A percentile compares a stretch with the other conserved stretches of the same genome.
Evolutionary conservation across 2,797 vertebrate genomes (phyloP).

Genomic region (Choloepus didactylus): DNA sequence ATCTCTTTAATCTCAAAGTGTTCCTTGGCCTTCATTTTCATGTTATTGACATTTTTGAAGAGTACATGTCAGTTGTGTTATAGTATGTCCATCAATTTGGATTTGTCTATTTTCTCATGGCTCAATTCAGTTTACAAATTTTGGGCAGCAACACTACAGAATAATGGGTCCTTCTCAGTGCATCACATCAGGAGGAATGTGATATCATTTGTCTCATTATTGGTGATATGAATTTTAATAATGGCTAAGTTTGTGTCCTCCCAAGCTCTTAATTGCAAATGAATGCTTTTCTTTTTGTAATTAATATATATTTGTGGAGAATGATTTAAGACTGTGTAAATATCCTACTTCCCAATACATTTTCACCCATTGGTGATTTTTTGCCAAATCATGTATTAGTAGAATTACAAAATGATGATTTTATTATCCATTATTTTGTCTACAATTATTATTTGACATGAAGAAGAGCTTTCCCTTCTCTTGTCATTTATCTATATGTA

Average conservation of each 20-base stretch:
- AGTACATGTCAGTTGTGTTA: neutral
- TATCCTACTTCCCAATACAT: neutral
- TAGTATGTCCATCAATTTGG: neutral
- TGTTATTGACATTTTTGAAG: neutral
- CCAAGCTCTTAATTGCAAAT: neutral
- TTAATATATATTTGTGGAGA: neutral
- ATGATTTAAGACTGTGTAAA: neutral
- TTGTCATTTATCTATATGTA: neutral
- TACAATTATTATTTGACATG: neutral
- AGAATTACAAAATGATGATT: slow-evolving; percentile 6
- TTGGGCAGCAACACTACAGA: neutral
- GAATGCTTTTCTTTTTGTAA: neutral
- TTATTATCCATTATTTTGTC: neutral
- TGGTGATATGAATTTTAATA: neutral
- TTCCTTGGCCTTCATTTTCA: neutral
- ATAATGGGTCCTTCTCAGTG: neutral
- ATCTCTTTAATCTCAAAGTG: neutral
- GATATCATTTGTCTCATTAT: neutral
- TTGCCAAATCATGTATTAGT: neutral
- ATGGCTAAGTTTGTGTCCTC: neutral
- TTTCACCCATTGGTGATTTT: neutral
- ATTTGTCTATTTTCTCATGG: neutral
- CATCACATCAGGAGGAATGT: neutral
- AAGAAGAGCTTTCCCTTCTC: neutral
- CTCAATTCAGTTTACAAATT: neutral